Conservation (phyloP, 2,797 vertebrate genomes). For the Aphelocoma californica region DNA sequence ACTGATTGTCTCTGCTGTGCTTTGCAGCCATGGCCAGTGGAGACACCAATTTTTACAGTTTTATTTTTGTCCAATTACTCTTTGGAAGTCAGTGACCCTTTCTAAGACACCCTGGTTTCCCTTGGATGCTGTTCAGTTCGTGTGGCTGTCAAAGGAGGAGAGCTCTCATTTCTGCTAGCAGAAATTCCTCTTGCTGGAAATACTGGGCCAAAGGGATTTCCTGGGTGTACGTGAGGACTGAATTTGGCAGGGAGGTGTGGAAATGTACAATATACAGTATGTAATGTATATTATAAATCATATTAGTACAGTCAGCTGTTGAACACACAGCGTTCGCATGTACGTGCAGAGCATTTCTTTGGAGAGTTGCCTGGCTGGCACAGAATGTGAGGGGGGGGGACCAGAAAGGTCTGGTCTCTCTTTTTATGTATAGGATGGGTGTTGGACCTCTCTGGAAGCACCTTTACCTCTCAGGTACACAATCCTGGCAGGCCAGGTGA, state of each 20-base stretch:
- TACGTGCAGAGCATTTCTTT: conserved; percentile 52
- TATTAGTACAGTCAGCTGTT: conserved; percentile 55
- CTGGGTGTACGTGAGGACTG: conserved; percentile 50
- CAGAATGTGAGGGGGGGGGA: not conserved
- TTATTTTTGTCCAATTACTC: not conserved
- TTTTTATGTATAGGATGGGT: not conserved
- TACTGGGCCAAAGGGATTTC: conserved; percentile 45
- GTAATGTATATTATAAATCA: conserved; percentile 68
- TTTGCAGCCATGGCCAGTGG: not conserved
- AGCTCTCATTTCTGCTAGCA: not conserved
- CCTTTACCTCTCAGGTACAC: not conserved
- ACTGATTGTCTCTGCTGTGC: not conserved
- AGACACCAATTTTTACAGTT: not conserved
- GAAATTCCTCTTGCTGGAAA: conserved; percentile 35
- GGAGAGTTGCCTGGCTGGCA: conserved; percentile 57
- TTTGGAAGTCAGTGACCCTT: not conserved
- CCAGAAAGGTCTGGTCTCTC: not conserved
- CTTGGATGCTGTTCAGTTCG: not conserved
- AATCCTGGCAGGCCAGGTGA: not conserved
- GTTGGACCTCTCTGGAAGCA: not conserved
- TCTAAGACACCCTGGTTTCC: not conserved
- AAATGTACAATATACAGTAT: conserved; percentile 56
- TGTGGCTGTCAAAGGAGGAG: not conserved
- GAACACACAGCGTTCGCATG: conserved; percentile 12
- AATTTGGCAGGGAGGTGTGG: conserved; percentile 53